Evolutionary conservation across 2,888 invertebrate genomes (phyloP).

Genomic region (Cryptocephalus moraei): DNA sequence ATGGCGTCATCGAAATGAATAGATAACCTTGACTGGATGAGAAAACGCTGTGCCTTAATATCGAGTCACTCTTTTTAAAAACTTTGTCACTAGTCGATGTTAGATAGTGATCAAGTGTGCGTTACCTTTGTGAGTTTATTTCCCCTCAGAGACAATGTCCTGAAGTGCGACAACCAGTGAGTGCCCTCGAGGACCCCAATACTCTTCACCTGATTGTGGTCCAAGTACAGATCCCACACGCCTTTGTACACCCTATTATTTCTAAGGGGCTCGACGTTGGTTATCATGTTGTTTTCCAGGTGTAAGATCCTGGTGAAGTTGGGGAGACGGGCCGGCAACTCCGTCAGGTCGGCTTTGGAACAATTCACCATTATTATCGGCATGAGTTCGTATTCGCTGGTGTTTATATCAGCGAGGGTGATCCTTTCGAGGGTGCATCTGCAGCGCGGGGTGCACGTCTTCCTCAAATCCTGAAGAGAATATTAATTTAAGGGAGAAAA

Average conservation of each 20-base stretch:
- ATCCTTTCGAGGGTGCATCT: slow-evolving; percentile 55
- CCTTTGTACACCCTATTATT: slow-evolving; percentile 54
- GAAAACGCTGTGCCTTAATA: too few species aligned
- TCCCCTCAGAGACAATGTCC: slow-evolving; percentile 65
- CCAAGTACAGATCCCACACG: slow-evolving; percentile 64
- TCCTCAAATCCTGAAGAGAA: slow-evolving; percentile 21
- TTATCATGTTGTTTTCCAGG: slow-evolving; percentile 54
- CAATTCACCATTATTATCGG: slow-evolving; percentile 64
- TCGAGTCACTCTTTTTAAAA: too few species aligned
- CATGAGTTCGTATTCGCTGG: slow-evolving; percentile 19
- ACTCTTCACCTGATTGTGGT: slow-evolving; percentile 60
- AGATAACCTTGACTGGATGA: too few species aligned
- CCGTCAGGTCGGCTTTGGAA: slow-evolving; percentile 43
- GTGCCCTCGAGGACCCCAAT: slow-evolving; percentile 65
- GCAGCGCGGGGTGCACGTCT: slow-evolving; percentile 52
- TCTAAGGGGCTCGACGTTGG: slow-evolving; percentile 49
- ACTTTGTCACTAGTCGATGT: too few species aligned
- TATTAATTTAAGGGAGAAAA: too few species aligned
- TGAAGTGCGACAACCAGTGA: slow-evolving; percentile 66
- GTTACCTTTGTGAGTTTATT: slow-evolving; percentile 66
- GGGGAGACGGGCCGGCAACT: slow-evolving; percentile 53
- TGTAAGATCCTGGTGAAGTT: slow-evolving; percentile 55
- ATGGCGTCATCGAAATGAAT: too few species aligned
- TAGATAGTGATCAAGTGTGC: too few species aligned
- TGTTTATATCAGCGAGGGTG: slow-evolving; percentile 39